A percentile compares a stretch with the other conserved stretches of the same genome.
These are phyloP conservation scores for Catharus fuscescens DNA, from an alignment of 2,113 vertebrate genomes.

Conservation along the genomic window DNA sequence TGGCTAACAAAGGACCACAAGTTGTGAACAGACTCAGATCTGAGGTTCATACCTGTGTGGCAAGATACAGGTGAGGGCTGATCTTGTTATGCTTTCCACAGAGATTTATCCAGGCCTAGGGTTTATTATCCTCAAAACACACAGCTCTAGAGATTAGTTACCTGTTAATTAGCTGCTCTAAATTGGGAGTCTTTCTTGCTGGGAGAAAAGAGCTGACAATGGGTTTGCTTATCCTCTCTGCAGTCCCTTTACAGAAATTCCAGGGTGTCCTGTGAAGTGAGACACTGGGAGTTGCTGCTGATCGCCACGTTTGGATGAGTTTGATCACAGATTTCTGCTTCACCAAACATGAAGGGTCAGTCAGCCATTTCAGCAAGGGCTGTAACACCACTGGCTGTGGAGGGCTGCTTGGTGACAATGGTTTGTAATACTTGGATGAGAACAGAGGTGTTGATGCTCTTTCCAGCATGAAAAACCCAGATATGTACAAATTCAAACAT, in stretches of 20 bases:
- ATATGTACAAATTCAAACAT: background rate
- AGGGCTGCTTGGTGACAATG: background rate
- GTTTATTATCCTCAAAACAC: background rate
- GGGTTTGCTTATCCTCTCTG: background rate
- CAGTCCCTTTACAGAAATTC: background rate
- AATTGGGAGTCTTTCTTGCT: background rate
- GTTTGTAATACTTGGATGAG: background rate
- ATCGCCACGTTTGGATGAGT: background rate
- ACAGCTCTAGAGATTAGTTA: background rate
- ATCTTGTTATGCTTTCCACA: background rate
- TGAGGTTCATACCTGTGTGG: background rate
- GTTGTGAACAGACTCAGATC: background rate
- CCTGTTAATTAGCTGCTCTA: background rate
- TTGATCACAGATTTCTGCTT: conserved; percentile 14
- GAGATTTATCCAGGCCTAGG: background rate
- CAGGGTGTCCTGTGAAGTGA: background rate
- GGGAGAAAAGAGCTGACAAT: background rate
- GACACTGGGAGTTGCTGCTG: background rate
- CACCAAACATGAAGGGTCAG: background rate
- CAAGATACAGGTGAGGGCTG: background rate
- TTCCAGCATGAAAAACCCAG: background rate
- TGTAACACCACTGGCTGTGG: background rate
- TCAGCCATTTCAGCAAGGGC: background rate
- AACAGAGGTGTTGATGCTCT: background rate
- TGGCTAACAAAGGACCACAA: background rate